phyloP scores from a whole-genome alignment of 2,888 invertebrate species.

The Drosophila villosipedis region DNA sequence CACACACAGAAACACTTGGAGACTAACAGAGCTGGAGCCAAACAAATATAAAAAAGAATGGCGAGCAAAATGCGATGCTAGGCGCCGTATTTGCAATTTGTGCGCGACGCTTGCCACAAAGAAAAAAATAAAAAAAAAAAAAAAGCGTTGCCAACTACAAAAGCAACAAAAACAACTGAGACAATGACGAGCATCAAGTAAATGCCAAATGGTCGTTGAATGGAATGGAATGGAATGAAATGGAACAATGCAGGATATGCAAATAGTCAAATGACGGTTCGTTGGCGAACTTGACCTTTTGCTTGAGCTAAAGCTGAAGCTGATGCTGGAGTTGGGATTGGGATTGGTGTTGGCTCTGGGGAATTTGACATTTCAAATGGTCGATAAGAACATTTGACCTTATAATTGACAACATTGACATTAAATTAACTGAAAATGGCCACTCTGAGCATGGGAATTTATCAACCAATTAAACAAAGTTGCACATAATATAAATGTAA shows the following conservation, averaged over 20 bases:
- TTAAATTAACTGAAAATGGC: conserved; percentile 10
- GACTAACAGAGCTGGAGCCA: conserved; percentile 7
- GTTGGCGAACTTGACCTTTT: conserved; percentile 44
- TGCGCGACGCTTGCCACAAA: conserved; percentile 63
- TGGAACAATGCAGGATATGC: conserved; percentile 47
- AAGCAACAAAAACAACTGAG: conserved; percentile 9
- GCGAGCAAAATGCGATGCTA: conserved; percentile 49
- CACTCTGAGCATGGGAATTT: background rate
- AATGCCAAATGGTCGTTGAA: conserved; percentile 45
- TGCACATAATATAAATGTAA: background rate
- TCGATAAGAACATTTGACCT: conserved; percentile 6
- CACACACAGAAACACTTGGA: conserved; percentile 11
- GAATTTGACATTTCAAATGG: conserved; percentile 11
- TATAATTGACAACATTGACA: conserved; percentile 6
- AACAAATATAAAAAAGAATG: conserved; percentile 21
- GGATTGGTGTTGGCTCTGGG: background rate
- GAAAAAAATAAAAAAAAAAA: conserved; percentile 33
- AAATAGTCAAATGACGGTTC: conserved; percentile 44
- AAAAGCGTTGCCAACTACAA: conserved; percentile 35
- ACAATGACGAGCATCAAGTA: conserved; percentile 45
- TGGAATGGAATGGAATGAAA: conserved; percentile 6
- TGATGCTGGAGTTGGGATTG: no score
- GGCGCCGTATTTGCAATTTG: conserved; percentile 73
- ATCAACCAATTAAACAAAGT: background rate
- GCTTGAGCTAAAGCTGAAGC: background rate